Evolutionary conservation across 2,797 vertebrate genomes (phyloP), one percentile per base, ranked within the genome.

Genomic region (Pangasius larnaudii): DNA sequence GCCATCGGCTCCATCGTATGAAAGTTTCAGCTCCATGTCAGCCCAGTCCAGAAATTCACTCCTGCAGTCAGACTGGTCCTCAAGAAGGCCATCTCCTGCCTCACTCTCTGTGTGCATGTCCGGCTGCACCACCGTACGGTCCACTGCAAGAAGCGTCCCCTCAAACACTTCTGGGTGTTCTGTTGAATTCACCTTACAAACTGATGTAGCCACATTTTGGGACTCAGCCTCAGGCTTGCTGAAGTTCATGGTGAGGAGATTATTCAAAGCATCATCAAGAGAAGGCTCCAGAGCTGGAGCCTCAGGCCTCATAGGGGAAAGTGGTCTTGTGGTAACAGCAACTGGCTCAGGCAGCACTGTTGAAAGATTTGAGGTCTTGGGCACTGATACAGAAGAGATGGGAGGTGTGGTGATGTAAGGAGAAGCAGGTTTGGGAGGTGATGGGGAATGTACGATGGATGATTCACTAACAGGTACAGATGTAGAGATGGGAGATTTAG

Each of bases 11-110:
- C 96, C 95, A 0, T 95, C 95, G 2, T 95, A 91, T 59, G 94
- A 94, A 93, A 96, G 87, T 13, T 96, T 96, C 36, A 96, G 91
- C 65, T 96, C 95, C 91, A 96, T 95, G 0, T 96, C 96, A 0
- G 94, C 95, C 96, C 96, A 96, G 91, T 96, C 96, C 89, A 93
- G 85, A 2, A 95, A 88, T 11, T 96, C 95, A 18, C 93, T 93
- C 71, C 93, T 95, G 56, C 93, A 92, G 0, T 88, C 92, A 0
- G 85, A 82, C 46, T 77, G 30, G 69, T 93, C 87, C 8, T 87
- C 91, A 46, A 90, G 56, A 81, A 91, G 85, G 82, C 91, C 94
- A 85, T 94, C 94, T 85, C 95, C 91, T 0, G 94, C 94, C 0
- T 92, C 94, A 0, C 91, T 69, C 27, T 93, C 93, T 14, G 92